Evolutionary conservation across 2,888 invertebrate genomes (phyloP), one percentile per base, ranked within the genome.

Genomic region (Dasypolia templi): DNA sequence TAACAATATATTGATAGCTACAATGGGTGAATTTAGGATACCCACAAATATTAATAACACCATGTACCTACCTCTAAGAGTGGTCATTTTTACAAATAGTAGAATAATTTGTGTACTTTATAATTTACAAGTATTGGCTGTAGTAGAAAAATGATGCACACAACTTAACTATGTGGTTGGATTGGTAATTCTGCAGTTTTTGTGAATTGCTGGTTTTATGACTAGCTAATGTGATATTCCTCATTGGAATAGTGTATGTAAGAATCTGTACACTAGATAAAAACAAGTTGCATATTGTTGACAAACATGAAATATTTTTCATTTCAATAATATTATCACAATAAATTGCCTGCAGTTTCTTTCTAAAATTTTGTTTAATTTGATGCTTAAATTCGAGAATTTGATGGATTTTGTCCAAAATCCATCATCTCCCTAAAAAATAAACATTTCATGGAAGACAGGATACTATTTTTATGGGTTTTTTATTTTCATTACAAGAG

Each of bases 271-370:
- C 81, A 84, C 81, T 88, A 89, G 84, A 85, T 84, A 87, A 88
- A 90, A 90, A 79, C 86, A 89, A 89, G 89, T 90, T 90, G 89
- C 89, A 88, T 91, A 90, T 90, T 92, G 89, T 92, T 93, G 92
- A 91, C 84, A 89, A 88, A 89, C 87, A 90, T 90, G 88, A 89
- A 91, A 90, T 91, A 92, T 90, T 92, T 92, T 87, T 91, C 89
- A 91, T 92, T 92, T 91, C 89, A 90, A 88, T 89, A 90, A 87
- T 56, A 56, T 84, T 87, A 88, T 91, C 89, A 92, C 90, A 94
- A 94, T 93, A 92, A 93, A 94, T 92, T 92, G 92, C 93, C 93
- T 92, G 91, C 89, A 91, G 89, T 91, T 92, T 91, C 87, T 89
- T 89, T 90, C 82, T 87, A 83, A 82, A 72, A 82, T 75, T 85